Conservation (phyloP, 2,113 vertebrate genomes). For the Aptenodytes patagonicus region DNA sequence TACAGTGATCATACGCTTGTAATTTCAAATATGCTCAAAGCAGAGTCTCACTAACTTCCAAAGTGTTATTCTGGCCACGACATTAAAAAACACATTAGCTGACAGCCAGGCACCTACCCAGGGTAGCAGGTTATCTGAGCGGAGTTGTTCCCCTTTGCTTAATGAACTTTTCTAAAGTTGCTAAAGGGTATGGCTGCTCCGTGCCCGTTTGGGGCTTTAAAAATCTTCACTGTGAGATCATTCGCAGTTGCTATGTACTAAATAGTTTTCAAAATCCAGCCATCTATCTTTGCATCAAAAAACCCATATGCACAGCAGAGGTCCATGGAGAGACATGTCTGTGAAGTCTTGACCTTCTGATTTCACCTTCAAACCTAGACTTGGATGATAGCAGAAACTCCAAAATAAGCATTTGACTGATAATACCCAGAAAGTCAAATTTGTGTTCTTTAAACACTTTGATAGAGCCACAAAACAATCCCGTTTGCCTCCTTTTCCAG, state of each 20-base stretch:
- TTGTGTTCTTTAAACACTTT: constrained; percentile 18
- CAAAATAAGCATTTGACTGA: neutral
- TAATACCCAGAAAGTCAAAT: neutral
- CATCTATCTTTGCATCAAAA: neutral
- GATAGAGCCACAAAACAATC: neutral
- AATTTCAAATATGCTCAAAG: neutral
- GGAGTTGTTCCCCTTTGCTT: neutral
- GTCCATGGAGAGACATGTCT: neutral
- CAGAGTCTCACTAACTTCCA: neutral
- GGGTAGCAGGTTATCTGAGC: neutral
- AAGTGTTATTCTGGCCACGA: neutral
- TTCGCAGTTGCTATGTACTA: neutral
- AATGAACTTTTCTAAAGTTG: neutral
- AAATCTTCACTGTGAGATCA: neutral
- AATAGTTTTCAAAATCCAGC: neutral
- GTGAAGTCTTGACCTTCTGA: neutral
- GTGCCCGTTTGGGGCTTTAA: neutral
- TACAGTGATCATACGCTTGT: neutral
- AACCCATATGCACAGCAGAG: neutral
- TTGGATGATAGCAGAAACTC: neutral
- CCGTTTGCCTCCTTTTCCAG: constrained; percentile 25
- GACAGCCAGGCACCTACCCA: neutral
- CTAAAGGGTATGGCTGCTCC: neutral
- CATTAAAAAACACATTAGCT: neutral
- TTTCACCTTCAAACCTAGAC: neutral